Conservation (phyloP, 2,888 invertebrate species). For the Meliscaeva auricollis region DNA sequence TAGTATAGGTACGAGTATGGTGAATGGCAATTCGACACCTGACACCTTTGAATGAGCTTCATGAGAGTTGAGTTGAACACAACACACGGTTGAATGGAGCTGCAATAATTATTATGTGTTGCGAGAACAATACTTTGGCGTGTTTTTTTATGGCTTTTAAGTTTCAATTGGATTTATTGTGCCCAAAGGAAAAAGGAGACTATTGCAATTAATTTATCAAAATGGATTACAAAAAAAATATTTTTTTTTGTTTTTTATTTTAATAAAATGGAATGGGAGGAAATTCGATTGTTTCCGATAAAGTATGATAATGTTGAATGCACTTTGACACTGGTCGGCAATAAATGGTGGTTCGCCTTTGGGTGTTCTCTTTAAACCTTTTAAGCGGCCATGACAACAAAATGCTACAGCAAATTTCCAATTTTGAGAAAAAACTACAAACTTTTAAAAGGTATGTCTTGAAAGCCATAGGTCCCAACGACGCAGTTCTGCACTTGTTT, state of each 20-base stretch:
- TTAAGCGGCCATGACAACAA: too few species aligned
- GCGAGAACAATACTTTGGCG: background rate
- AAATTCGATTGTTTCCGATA: background rate
- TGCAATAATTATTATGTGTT: constrained; percentile 6
- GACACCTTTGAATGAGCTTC: constrained; percentile 63
- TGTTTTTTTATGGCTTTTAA: constrained; percentile 23
- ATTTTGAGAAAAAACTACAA: too few species aligned
- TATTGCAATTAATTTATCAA: constrained; percentile 25
- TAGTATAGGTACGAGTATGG: background rate
- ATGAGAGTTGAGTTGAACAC: background rate
- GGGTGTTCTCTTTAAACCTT: too few species aligned
- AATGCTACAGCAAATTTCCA: too few species aligned
- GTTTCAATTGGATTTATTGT: constrained; percentile 29
- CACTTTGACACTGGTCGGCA: too few species aligned
- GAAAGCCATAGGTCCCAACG: too few species aligned
- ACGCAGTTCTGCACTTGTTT: too few species aligned
- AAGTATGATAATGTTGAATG: too few species aligned
- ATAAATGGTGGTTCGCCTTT: too few species aligned
- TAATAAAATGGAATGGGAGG: background rate
- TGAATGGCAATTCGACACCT: constrained; percentile 68
- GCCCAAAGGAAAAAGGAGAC: constrained; percentile 9
- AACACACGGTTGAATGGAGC: constrained; percentile 17
- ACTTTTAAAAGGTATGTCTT: too few species aligned
- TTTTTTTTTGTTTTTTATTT: background rate
- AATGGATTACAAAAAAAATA: constrained; percentile 14